phyloP scores from a whole-genome alignment of 2,113 vertebrate genomes.

The Cromileptes altivelis region DNA sequence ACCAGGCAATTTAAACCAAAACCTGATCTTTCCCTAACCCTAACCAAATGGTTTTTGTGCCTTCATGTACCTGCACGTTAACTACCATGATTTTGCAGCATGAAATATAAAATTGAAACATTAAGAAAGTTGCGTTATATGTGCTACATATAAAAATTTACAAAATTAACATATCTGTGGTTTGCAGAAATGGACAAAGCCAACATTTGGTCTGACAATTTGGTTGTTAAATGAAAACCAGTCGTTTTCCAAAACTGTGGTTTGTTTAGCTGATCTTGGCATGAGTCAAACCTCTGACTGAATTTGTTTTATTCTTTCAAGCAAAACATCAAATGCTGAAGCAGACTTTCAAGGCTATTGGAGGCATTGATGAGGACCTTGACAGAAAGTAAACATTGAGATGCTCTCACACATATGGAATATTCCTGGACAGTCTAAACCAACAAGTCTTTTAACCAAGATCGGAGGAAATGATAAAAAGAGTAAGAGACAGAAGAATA shows the following conservation, averaged over 20 bases:
- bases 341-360: conserved; percentile 12
- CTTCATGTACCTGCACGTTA: too few relatives aligned
- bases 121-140: too few relatives aligned
- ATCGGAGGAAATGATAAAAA: background rate
- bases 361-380: background rate
- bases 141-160: too few relatives aligned
- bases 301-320: conserved; percentile 38
- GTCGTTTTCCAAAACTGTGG: background rate
- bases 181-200: too few relatives aligned
- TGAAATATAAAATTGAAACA: too few relatives aligned
- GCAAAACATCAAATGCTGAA: conserved; percentile 18
- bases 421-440: background rate
- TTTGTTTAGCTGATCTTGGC: conserved; percentile 15
- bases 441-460: too few relatives aligned
- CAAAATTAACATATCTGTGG: too few relatives aligned
- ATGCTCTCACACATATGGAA: background rate
- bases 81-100: too few relatives aligned
- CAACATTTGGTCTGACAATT: too few relatives aligned
- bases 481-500: background rate
- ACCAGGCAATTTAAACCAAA: too few relatives aligned
- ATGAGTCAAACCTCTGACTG: conserved; percentile 9
- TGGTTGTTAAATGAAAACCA: background rate
- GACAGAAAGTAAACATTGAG: background rate
- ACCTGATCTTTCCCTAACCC: too few relatives aligned
- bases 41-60: too few relatives aligned